These are phyloP conservation scores for Tragelaphus imberbis DNA, from an alignment of 2,113 vertebrate species.

Conservation along the genomic window DNA sequence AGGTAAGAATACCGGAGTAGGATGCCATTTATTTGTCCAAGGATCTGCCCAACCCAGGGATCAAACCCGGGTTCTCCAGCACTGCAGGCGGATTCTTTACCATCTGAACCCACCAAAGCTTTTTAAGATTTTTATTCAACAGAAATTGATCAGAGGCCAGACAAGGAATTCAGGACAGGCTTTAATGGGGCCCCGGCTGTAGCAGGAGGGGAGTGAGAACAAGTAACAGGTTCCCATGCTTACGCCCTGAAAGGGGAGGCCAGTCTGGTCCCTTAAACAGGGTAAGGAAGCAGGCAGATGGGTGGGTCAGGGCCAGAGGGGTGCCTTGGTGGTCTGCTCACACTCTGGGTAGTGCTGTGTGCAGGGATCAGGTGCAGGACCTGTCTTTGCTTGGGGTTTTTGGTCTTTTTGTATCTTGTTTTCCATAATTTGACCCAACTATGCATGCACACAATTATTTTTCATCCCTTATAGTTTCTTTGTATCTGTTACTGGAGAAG, in stretches of 20 bases:
- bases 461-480: neutral
- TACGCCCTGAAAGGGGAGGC: neutral
- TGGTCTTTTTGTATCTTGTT: neutral
- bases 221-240: neutral
- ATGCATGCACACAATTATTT: neutral
- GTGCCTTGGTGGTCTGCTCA: neutral
- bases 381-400: neutral
- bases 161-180: neutral
- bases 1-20: neutral
- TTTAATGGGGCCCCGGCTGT: neutral
- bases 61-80: neutral
- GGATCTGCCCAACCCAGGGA: neutral
- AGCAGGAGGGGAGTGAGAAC: neutral
- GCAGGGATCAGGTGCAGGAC: neutral
- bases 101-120: neutral
- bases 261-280: neutral
- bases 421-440: neutral
- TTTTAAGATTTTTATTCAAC: neutral
- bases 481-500: neutral
- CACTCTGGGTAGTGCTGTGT: neutral
- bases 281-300: neutral
- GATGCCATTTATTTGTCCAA: neutral
- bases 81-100: neutral
- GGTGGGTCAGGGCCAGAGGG: neutral
- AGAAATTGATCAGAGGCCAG: neutral